Conservation (phyloP, 2,113 vertebrate species). For the Odobenus rosmarus region DNA sequence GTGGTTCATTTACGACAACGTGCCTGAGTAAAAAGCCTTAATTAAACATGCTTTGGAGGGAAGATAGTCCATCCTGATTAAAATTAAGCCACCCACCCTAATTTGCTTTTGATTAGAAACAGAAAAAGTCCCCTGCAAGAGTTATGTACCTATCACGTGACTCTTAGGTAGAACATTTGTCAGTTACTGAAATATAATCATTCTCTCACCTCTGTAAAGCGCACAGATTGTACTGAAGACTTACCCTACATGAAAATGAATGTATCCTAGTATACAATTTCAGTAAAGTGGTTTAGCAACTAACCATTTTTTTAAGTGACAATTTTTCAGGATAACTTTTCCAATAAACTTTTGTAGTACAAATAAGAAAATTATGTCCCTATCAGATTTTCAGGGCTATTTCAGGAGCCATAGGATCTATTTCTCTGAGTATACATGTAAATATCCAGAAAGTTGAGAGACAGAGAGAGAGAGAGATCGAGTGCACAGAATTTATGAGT, state of each 20-base stretch:
- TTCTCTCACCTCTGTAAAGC: background rate
- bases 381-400: background rate
- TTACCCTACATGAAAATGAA: background rate
- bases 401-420: background rate
- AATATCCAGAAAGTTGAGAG: background rate
- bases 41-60: background rate
- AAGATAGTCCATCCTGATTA: background rate
- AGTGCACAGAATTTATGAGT: background rate
- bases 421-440: background rate
- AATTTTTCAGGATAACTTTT: background rate
- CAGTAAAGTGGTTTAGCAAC: background rate
- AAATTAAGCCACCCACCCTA: constrained; percentile 14
- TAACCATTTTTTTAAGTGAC: background rate
- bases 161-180: background rate
- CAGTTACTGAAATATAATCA: background rate
- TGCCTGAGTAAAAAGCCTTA: constrained; percentile 3
- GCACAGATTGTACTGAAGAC: background rate
- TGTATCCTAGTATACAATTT: background rate
- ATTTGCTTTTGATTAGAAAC: constrained; percentile 46
- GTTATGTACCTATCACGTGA: background rate
- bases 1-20: background rate
- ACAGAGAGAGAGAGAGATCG: background rate
- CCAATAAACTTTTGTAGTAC: background rate
- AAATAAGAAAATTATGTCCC: background rate
- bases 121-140: background rate